Percentiles rank a stretch among this genome's conserved stretches.
Evolutionary conservation across 2,888 invertebrate genomes (phyloP).

Genomic region (Lasioglossum figueresi): DNA sequence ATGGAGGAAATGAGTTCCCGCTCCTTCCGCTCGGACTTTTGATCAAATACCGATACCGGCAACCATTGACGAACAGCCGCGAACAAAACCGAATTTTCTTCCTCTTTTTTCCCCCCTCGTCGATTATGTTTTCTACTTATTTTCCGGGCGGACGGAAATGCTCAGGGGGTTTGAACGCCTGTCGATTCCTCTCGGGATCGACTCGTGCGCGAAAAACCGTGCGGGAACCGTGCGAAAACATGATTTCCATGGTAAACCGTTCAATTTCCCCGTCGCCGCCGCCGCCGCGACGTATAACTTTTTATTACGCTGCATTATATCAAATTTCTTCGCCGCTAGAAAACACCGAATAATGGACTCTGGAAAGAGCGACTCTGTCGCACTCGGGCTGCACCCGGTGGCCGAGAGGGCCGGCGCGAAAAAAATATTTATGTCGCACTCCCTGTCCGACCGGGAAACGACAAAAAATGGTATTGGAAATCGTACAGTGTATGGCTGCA

Average conservation of each 20-base stretch:
- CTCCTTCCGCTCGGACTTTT: constrained; percentile 64
- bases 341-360: constrained; percentile 63
- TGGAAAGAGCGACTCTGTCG: constrained; percentile 53
- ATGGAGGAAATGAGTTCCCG: constrained; percentile 75
- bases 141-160: background rate
- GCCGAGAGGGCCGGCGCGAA: constrained; percentile 13
- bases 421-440: constrained; percentile 63
- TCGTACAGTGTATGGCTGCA: constrained; percentile 47
- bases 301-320: constrained; percentile 64
- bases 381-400: background rate
- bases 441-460: constrained; percentile 47
- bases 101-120: background rate
- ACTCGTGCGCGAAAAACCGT: background rate
- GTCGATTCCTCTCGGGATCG: background rate
- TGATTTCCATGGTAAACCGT: constrained; percentile 42
- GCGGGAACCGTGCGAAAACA: constrained; percentile 18
- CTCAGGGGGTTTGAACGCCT: too few relatives aligned
- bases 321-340: constrained; percentile 59
- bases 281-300: constrained; percentile 34
- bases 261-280: constrained; percentile 30
- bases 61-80: background rate
- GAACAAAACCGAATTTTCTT: constrained; percentile 9
- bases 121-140: constrained; percentile 15
- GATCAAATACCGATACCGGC: constrained; percentile 47
- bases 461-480: constrained; percentile 68